Evolutionary conservation across 2,888 invertebrate species (phyloP).

Genomic region (Dicyrtomina minuta): DNA sequence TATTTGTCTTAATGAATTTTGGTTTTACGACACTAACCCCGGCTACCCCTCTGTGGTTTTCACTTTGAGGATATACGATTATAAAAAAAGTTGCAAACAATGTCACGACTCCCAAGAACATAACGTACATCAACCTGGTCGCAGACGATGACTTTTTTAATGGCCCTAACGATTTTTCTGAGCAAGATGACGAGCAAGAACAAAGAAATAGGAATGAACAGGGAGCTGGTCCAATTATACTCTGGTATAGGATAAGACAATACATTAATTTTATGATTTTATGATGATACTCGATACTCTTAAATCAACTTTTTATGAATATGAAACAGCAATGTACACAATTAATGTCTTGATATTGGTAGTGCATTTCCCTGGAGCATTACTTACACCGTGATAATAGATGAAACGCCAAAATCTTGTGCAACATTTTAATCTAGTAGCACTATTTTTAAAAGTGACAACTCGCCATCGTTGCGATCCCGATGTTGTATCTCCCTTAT

Average conservation of each 20-base stretch:
- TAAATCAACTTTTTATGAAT: too few species aligned
- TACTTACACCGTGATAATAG: background rate
- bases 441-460: too few species aligned
- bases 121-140: conserved; percentile 40
- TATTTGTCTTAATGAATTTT: too few species aligned
- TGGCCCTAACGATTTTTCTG: conserved; percentile 17
- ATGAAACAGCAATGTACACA: too few species aligned
- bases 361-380: background rate
- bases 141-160: conserved; percentile 37
- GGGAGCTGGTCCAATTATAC: conserved; percentile 38
- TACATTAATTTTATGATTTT: conserved; percentile 3
- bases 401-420: background rate
- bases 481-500: too few species aligned
- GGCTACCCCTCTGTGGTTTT: too few species aligned
- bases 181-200: conserved; percentile 32
- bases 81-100: conserved; percentile 37
- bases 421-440: background rate
- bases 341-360: background rate
- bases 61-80: conserved; percentile 16
- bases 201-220: conserved; percentile 35
- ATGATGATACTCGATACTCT: too few species aligned
- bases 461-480: too few species aligned
- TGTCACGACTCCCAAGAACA: conserved; percentile 36
- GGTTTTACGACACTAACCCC: too few species aligned
- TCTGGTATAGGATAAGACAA: too few species aligned